These are phyloP conservation scores for Thalassophryne amazonica DNA, from an alignment of 2,797 vertebrate species.

Conservation along the genomic window DNA sequence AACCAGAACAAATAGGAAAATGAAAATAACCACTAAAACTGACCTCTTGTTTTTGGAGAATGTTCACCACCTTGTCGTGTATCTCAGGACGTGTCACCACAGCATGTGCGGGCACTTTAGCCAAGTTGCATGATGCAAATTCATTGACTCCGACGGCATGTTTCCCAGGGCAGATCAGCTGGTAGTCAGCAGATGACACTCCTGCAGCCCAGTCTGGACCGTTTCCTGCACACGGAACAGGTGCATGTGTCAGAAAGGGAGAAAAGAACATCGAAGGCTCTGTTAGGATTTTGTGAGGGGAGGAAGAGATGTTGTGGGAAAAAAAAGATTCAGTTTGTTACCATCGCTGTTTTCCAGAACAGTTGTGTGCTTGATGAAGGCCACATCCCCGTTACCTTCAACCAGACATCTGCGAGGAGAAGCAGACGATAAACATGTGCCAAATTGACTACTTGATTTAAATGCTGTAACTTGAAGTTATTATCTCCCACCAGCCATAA, in stretches of 20 bases:
- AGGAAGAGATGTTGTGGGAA: no score
- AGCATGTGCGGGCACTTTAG: slow-evolving; percentile 82
- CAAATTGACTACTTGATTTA: no score
- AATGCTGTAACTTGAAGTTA: no score
- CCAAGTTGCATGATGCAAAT: slow-evolving; percentile 77
- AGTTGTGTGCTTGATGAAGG: slow-evolving; percentile 75
- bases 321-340: no score
- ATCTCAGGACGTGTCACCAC: slow-evolving; percentile 82
- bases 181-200: slow-evolving; percentile 54
- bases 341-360: slow-evolving; percentile 63
- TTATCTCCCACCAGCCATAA: no score
- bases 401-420: slow-evolving; percentile 70
- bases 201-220: slow-evolving; percentile 45
- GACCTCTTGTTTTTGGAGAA: slow-evolving; percentile 84
- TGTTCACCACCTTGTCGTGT: slow-evolving; percentile 40
- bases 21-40: neutral
- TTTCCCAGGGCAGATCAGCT: slow-evolving; percentile 79
- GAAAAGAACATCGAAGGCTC: no score
- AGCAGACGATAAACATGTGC: no score
- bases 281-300: no score
- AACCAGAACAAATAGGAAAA: neutral
- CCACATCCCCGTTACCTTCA: slow-evolving; percentile 72
- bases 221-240: slow-evolving; percentile 25
- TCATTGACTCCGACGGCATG: slow-evolving; percentile 53
- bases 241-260: no score